phyloP scores from a whole-genome alignment of 2,797 vertebrate genomes.

The Martes flavigula region DNA sequence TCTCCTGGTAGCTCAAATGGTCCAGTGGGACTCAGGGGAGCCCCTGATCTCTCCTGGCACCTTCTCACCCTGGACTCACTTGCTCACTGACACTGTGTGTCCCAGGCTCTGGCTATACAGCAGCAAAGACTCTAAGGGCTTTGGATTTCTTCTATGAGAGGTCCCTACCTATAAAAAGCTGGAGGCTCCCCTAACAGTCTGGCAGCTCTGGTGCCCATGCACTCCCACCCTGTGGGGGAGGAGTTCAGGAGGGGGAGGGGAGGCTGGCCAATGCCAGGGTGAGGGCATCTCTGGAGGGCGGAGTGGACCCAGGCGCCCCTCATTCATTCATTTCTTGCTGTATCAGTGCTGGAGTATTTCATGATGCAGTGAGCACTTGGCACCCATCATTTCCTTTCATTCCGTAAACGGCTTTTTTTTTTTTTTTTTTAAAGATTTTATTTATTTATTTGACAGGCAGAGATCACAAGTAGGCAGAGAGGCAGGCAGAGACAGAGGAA shows the following conservation, averaged over 20 bases:
- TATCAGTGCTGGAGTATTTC: neutral
- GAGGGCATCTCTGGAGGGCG: neutral
- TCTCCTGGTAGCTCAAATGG: neutral
- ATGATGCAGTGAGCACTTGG: rapidly evolving
- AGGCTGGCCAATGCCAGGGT: neutral
- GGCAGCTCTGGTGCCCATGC: neutral
- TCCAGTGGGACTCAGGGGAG: neutral
- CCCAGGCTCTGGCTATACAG: neutral
- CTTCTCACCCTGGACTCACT: neutral
- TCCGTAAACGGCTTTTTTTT: neutral
- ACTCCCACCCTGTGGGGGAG: neutral
- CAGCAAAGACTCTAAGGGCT: neutral
- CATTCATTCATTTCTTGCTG: neutral
- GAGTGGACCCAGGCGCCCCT: neutral
- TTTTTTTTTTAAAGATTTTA: too few relatives aligned
- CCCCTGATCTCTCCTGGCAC: neutral
- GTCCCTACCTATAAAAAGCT: neutral
- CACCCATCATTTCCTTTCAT: neutral
- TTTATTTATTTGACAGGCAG: too few relatives aligned
- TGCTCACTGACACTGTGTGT: rapidly evolving
- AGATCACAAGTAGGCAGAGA: too few relatives aligned
- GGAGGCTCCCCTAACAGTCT: neutral
- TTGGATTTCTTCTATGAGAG: neutral
- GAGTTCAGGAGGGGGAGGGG: neutral
- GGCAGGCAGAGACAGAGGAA: too few relatives aligned